Evolutionary conservation across 2,888 invertebrate species (phyloP).

Genomic region (Drosophila nigritarsus): DNA sequence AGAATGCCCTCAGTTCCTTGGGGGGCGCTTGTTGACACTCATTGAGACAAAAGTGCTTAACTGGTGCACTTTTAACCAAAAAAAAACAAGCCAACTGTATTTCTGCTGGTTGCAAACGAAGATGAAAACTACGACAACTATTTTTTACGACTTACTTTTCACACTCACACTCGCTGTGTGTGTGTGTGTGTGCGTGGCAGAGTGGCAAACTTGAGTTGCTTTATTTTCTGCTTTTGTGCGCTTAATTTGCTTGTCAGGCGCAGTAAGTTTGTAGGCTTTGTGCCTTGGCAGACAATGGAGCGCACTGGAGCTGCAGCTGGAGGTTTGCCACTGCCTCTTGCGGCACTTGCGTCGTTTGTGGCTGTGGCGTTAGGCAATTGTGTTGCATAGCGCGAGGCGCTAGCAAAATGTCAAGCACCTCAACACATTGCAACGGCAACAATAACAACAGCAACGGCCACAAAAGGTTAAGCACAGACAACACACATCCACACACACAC

Average conservation of each 20-base stretch:
- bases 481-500: constrained; percentile 6
- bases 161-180: constrained; percentile 2
- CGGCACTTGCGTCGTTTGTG: constrained; percentile 30
- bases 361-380: constrained; percentile 38
- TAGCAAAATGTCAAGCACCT: constrained; percentile 74
- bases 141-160: constrained; percentile 56
- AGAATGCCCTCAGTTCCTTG: constrained; percentile 45
- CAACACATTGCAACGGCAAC: constrained; percentile 49
- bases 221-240: constrained; percentile 74
- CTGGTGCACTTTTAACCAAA: constrained; percentile 73
- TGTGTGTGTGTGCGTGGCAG: constrained; percentile 1
- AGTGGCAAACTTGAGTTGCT: constrained; percentile 45
- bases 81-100: constrained; percentile 24
- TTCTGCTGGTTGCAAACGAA: neutral
- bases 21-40: constrained; percentile 75
- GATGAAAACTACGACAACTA: constrained; percentile 40
- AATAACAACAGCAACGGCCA: constrained; percentile 9
- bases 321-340: constrained; percentile 5
- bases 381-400: constrained; percentile 70
- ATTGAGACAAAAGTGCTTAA: constrained; percentile 81
- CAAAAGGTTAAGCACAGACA: constrained; percentile 70
- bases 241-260: constrained; percentile 77
- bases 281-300: constrained; percentile 51
- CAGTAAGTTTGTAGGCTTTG: constrained; percentile 64
- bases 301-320: constrained; percentile 5